Evolutionary conservation across 1,140 invertebrate genomes (phyloP).

Genomic region (Venustaconcha ellipsiformis): DNA sequence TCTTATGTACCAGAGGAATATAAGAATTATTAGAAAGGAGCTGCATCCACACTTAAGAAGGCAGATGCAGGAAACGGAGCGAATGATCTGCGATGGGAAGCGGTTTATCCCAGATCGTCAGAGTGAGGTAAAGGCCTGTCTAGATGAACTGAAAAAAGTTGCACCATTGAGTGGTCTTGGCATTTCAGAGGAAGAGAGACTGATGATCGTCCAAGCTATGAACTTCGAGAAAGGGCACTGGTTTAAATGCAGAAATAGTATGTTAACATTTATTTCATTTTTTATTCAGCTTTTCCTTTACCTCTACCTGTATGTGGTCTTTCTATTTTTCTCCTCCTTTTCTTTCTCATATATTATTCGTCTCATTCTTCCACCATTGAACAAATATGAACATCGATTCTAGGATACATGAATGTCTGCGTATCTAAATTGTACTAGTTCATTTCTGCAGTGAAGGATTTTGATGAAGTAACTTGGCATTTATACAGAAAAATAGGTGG

Average conservation of each 20-base stretch:
- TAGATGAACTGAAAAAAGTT: slow-evolving; percentile 28
- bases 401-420: too few species aligned
- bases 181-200: slow-evolving; percentile 72
- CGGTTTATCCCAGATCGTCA: slow-evolving; percentile 5
- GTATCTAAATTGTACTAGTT: too few species aligned
- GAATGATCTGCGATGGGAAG: not conserved
- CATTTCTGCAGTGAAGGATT: too few species aligned
- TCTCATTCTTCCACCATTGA: too few species aligned
- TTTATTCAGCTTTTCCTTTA: too few species aligned
- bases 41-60: slow-evolving; percentile 7
- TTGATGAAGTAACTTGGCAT: too few species aligned
- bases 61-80: slow-evolving; percentile 21
- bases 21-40: slow-evolving; percentile 5
- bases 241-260: slow-evolving; percentile 79
- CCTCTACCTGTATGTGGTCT: too few species aligned
- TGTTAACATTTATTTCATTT: not conserved
- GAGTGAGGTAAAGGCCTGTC: slow-evolving; percentile 19
- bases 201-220: slow-evolving; percentile 76
- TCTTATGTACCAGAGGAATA: slow-evolving; percentile 13
- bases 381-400: too few species aligned
- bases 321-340: too few species aligned
- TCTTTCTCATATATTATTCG: too few species aligned
- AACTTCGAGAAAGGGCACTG: slow-evolving; percentile 76
- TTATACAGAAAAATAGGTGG: too few species aligned
- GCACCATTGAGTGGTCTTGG: slow-evolving; percentile 53